A percentile compares a stretch with the other conserved stretches of the same genome.
These are phyloP conservation scores for Leiothrix lutea DNA, from an alignment of 2,113 vertebrate species.

Conservation along the genomic window DNA sequence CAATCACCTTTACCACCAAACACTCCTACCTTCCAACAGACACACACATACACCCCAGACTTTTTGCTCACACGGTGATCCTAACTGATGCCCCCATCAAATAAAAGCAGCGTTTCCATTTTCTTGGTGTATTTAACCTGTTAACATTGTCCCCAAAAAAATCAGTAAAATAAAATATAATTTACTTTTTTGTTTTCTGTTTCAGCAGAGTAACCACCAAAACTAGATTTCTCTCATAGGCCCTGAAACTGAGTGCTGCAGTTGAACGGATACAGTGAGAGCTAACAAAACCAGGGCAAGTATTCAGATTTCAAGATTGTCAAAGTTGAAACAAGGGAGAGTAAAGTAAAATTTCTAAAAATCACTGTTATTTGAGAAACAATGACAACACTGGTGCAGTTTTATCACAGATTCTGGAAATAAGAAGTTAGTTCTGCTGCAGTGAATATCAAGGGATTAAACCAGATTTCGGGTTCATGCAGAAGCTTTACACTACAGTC, in stretches of 20 bases:
- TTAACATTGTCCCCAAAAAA: background rate
- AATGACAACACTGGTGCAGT: background rate
- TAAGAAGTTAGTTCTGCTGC: background rate
- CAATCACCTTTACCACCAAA: background rate
- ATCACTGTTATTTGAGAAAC: conserved; percentile 59
- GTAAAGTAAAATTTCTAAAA: conserved; percentile 71
- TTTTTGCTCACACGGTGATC: background rate
- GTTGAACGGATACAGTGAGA: conserved; percentile 71
- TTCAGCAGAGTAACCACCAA: conserved; percentile 81
- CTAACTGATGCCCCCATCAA: background rate
- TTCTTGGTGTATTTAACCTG: background rate
- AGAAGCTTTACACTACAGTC: background rate
- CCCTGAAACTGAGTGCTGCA: conserved; percentile 75
- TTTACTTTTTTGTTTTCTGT: conserved; percentile 76
- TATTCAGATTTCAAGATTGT: conserved; percentile 66
- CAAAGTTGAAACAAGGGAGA: conserved; percentile 73
- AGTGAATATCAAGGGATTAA: background rate
- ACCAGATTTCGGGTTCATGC: background rate
- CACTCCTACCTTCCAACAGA: background rate
- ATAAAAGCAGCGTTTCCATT: background rate
- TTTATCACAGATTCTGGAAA: background rate
- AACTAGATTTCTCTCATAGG: conserved; percentile 68
- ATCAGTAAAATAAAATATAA: conserved; percentile 44
- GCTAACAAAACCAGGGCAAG: conserved; percentile 63
- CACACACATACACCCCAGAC: background rate